Evolutionary conservation across 2,797 vertebrate genomes (phyloP).

Genomic region (Sebastes hubbsi): DNA sequence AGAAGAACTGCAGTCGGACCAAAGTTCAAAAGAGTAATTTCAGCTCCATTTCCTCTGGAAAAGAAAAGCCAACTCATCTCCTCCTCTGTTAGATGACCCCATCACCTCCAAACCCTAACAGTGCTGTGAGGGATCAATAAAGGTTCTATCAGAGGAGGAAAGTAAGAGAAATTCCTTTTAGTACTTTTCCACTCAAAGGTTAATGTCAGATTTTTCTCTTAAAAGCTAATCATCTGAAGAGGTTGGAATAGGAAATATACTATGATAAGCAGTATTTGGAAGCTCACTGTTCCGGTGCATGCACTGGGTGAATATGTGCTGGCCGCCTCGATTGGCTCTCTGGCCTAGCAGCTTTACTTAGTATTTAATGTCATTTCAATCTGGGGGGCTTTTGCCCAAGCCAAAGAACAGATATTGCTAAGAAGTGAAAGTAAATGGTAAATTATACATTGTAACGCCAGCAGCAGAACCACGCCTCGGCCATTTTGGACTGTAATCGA

Average conservation of each 20-base stretch:
- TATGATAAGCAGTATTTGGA: slow-evolving; percentile 22
- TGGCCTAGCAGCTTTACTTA: slow-evolving; percentile 13
- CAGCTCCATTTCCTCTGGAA: slow-evolving; percentile 56
- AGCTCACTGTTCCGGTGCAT: slow-evolving; percentile 7
- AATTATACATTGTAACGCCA: no score
- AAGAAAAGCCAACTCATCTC: slow-evolving; percentile 47
- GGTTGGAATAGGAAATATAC: neutral
- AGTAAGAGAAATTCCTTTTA: neutral
- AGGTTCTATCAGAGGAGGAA: neutral
- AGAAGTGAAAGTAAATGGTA: no score
- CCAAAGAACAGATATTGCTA: neutral
- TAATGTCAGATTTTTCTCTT: slow-evolving; percentile 1
- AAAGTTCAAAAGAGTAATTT: slow-evolving; percentile 62
- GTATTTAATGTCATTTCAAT: slow-evolving; percentile 23
- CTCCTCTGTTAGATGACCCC: slow-evolving; percentile 27
- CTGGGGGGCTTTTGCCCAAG: slow-evolving; percentile 29
- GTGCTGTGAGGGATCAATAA: slow-evolving; percentile 46
- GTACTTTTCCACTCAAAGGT: neutral
- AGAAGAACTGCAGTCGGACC: slow-evolving; percentile 5
- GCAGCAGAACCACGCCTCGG: no score
- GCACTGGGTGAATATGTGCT: neutral
- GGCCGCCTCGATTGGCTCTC: slow-evolving; percentile 26
- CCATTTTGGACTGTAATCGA: no score
- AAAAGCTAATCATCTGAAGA: neutral
- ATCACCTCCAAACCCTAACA: slow-evolving; percentile 38